Base-by-base conservation (phyloP, 2,888 invertebrate species). In the Mythimna albipuncta region DNA sequence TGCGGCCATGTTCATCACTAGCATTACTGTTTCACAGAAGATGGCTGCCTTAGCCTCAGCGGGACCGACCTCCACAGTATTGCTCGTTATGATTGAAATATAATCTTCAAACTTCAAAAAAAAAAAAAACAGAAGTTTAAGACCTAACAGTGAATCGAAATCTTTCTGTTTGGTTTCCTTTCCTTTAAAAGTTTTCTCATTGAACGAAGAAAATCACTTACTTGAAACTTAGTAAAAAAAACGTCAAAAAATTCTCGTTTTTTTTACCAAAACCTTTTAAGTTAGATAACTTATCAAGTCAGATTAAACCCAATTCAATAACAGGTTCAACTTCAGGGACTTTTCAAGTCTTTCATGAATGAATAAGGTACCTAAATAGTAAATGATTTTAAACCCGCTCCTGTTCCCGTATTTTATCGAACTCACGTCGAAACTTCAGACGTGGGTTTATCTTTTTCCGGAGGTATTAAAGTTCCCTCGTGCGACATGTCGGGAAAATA, bases 361-460 rank as follows among this genome's bases (percentile, higher is more conserved):
- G 19, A 35, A 9, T 64, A 68, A 67, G 21, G 57, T 19, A 32
- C 32, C 32, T 32, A 47, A 69, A 64, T 70, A 57, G 64, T 71
- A 63, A 72, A 76, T 57, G 32, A 65, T 69, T 81, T 74, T 69
- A 50, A 63, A 66, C 41, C 55, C 47, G 61, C 32, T 67, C 61
- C 32, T 6, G 55, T 19, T 44, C 50, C 16, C 57, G 57, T 61
- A 61, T 72, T 61, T 64, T 58, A 50, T 26, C 32, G 47, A 78
- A 70, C 55, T 68, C 78, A 38, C 38, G 19, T n/a, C 55, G 26
- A 50, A 72, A 74, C 61, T 75, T 57, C 26, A 9, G 54, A 35
- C 16, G 41, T 55, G 38, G 9, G 64, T 50, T 72, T 75, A 77
- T 75, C 69, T 62, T 55, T n/a, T 21, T 75, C 62, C 75, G 16